Conservation (phyloP, 2,113 vertebrate species). For the Ceuthmochares aereus region DNA sequence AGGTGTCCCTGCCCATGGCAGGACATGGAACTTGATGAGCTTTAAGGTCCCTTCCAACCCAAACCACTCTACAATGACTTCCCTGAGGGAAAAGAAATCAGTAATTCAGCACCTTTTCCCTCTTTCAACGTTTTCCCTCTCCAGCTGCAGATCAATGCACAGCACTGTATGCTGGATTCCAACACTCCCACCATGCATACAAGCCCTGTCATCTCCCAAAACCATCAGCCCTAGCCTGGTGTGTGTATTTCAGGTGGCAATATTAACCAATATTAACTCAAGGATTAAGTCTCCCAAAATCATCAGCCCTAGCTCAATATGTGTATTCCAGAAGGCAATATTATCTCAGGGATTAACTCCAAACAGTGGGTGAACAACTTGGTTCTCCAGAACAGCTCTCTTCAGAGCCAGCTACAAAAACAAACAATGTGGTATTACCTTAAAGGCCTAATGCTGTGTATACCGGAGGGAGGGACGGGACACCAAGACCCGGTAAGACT, state of each 20-base stretch:
- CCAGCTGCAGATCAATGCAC: not conserved
- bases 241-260: not conserved
- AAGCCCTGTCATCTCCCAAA: not conserved
- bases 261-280: not conserved
- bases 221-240: not conserved
- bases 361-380: not conserved
- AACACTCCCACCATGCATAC: not conserved
- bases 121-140: not conserved
- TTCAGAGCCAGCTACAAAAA: not conserved
- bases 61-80: too few relatives aligned
- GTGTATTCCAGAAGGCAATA: not conserved
- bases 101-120: not conserved
- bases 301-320: rapidly evolving
- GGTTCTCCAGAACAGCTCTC: not conserved
- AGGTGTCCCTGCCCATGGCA: too few relatives aligned
- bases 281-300: not conserved
- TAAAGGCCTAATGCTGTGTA: not conserved
- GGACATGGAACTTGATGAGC: too few relatives aligned
- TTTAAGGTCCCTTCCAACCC: too few relatives aligned
- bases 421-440: not conserved
- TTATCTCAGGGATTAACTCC: not conserved
- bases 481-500: not conserved
- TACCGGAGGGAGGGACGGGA: rapidly evolving
- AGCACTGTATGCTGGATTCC: not conserved
- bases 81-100: not conserved